phyloP scores from a whole-genome alignment of 2,113 vertebrate genomes.

The Sarotherodon lohbergeri region DNA sequence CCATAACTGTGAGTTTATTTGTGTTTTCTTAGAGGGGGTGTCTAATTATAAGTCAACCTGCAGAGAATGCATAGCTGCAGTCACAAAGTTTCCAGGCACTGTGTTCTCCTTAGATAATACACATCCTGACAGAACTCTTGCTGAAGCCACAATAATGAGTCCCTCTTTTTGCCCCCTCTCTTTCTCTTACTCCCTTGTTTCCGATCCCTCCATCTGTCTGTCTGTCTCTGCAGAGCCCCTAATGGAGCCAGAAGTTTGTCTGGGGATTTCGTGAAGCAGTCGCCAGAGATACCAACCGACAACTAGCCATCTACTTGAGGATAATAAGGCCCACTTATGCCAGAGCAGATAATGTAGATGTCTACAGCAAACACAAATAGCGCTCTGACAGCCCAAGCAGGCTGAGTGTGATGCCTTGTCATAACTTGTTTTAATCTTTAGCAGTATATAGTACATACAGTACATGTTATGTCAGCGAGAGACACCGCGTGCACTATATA shows the following conservation, averaged over 20 bases:
- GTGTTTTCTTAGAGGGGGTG: neutral
- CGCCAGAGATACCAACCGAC: constrained; percentile 27
- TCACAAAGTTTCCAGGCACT: constrained; percentile 28
- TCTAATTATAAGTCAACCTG: constrained; percentile 38
- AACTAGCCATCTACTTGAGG: constrained; percentile 39
- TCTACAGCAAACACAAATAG: constrained; percentile 24
- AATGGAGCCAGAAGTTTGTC: constrained; percentile 23
- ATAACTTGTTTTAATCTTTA: constrained; percentile 20
- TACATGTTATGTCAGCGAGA: neutral
- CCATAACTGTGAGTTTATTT: neutral
- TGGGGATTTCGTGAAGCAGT: constrained; percentile 6
- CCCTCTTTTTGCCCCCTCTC: neutral
- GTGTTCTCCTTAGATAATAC: constrained; percentile 32
- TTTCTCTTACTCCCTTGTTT: neutral
- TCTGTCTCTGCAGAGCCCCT: constrained; percentile 17
- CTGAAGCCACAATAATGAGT: constrained; percentile 32
- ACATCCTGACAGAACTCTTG: constrained; percentile 14
- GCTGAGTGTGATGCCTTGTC: constrained; percentile 4
- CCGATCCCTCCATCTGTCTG: neutral
- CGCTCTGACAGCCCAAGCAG: constrained; percentile 12
- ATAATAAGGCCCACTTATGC: constrained; percentile 59
- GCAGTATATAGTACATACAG: neutral
- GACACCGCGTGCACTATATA: neutral
- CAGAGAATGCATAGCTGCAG: neutral
- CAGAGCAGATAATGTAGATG: constrained; percentile 32